Conservation (phyloP, 2,113 vertebrate species). For the Gavia stellata region DNA sequence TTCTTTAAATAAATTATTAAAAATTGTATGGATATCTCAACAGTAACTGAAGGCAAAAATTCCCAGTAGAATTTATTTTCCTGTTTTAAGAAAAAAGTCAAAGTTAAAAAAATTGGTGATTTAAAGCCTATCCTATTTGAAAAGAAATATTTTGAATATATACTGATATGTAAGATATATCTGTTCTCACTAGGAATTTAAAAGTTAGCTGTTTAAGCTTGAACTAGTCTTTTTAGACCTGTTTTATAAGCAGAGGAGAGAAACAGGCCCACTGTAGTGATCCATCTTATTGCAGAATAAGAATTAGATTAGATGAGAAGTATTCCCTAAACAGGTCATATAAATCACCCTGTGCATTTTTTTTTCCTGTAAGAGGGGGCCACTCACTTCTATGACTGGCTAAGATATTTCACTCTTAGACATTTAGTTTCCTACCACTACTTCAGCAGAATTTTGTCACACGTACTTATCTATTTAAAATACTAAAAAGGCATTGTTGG, state of each 20-base stretch:
- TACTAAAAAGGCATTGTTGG: neutral
- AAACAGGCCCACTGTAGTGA: neutral
- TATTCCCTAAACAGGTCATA: neutral
- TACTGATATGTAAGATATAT: neutral
- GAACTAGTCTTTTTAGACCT: neutral
- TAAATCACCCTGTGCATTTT: neutral
- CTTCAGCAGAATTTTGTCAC: neutral
- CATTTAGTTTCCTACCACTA: neutral
- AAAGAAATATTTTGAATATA: neutral
- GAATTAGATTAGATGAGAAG: neutral
- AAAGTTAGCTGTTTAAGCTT: neutral
- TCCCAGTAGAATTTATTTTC: neutral
- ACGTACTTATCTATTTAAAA: neutral
- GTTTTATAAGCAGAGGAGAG: neutral
- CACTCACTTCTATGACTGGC: neutral
- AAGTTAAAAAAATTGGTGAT: neutral
- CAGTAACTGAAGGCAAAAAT: neutral
- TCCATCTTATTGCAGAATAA: neutral
- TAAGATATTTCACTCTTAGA: neutral
- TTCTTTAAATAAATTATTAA: neutral
- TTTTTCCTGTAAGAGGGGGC: neutral
- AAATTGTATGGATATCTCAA: neutral
- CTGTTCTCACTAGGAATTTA: neutral
- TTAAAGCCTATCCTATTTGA: neutral
- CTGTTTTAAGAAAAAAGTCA: neutral